Evolutionary conservation across 2,797 vertebrate genomes (phyloP).

Genomic region (Zalophus californianus): DNA sequence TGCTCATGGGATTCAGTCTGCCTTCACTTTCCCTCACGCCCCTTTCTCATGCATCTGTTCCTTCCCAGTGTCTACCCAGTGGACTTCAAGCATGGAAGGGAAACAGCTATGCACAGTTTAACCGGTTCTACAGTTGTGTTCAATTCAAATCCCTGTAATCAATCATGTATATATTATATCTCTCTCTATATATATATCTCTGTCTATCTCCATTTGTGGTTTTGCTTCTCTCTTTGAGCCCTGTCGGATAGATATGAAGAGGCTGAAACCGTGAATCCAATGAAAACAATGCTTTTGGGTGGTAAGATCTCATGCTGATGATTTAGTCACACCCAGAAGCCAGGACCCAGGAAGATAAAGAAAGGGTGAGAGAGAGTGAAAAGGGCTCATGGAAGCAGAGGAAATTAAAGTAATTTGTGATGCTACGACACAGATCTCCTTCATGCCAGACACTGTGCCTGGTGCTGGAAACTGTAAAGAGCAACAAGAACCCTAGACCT

Average conservation of each 20-base stretch:
- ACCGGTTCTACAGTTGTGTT: not conserved
- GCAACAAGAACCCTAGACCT: not conserved
- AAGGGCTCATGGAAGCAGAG: not conserved
- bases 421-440: not conserved
- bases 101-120: not conserved
- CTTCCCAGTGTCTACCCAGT: not conserved
- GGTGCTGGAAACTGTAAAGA: constrained; percentile 4
- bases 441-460: not conserved
- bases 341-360: not conserved
- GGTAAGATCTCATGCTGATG: not conserved
- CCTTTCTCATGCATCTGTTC: not conserved
- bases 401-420: not conserved
- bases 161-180: not conserved
- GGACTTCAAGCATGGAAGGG: not conserved
- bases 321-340: constrained; percentile 34
- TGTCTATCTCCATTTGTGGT: not conserved
- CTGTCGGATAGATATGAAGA: not conserved
- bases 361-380: not conserved
- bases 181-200: not conserved
- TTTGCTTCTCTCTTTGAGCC: constrained; percentile 4
- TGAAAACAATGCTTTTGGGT: not conserved
- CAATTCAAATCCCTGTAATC: not conserved
- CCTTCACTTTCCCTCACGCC: fast-evolving
- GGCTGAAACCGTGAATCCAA: not conserved
- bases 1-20: not conserved